Base-by-base conservation (phyloP, 2,888 invertebrate genomes). In the Neoascia interrupta region DNA sequence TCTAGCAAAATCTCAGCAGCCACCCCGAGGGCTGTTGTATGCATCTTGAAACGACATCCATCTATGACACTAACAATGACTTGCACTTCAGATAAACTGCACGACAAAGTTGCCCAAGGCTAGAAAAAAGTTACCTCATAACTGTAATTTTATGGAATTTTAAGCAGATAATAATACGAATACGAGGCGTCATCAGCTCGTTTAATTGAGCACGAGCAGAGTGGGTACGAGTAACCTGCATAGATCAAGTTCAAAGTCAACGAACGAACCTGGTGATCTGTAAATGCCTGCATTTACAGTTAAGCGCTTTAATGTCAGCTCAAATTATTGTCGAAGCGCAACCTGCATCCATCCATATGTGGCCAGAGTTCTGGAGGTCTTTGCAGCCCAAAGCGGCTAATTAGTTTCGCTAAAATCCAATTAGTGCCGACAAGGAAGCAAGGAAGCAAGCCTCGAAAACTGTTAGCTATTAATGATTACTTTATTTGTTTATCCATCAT, bases 221-320 rank as follows among this genome's bases (percentile, higher is more conserved):
- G n/a, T n/a, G n/a, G n/a, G n/a, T n/a, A n/a, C n/a, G n/a, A 8
- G 26, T 26, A 26, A 5, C 39, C 41, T 36, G 26, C 69, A 51
- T 63, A 53, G 63, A 64, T 58, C 75, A 76, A 76, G 75, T 76
- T 76, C 75, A 76, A 76, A 76, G 75, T 64, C 75, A 76, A 53
- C 4, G 51, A 70, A 58, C 63, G 75, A 76, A 76, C 75, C 70
- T 58, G 61, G n/a, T 63, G 49, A 45, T 45, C 18, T 58, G 49
- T 34, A 18, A n/a, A 53, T 15, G 16, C 8, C 39, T 43, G 13
- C 28, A 51, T 21, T 28, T 54, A 23, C 19, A 34, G 41, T 21
- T 45, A 19, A 31, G 36, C 39, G n/a, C 16, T 60, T 15, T 60
- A 66, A 66, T 73, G 73, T 73, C 73, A 73, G 58, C 15, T 53